Conservation (phyloP, 1,140 invertebrate genomes). For the Macrocentrus cingulum region DNA sequence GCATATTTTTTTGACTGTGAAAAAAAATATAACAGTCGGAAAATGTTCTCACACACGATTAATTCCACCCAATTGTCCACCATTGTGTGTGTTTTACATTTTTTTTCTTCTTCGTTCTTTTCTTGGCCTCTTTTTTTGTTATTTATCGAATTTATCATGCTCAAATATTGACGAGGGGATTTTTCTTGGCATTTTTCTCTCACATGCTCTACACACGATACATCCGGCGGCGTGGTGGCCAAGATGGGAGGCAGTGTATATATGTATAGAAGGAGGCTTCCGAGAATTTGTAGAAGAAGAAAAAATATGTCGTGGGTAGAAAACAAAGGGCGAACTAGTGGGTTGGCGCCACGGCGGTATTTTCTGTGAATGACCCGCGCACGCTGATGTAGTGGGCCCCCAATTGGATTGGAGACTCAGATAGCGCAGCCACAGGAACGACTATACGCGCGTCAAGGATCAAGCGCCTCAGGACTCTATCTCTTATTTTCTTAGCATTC, state of each 20-base stretch:
- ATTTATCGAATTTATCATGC: no score
- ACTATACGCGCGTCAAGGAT: constrained; percentile 21
- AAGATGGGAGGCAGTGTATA: no score
- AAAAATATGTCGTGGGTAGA: constrained; percentile 23
- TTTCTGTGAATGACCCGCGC: constrained; percentile 56
- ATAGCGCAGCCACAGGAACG: constrained; percentile 21
- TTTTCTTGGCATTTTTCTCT: no score
- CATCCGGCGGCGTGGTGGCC: no score
- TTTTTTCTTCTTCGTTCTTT: neutral
- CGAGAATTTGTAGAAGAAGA: neutral
- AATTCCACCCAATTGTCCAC: no score
- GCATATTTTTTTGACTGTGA: constrained; percentile 1
- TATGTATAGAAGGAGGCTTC: constrained; percentile 33
- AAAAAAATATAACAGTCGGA: constrained; percentile 4
- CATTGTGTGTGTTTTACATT: no score
- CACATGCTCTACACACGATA: no score
- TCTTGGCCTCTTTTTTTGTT: no score
- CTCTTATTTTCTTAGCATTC: constrained; percentile 39
- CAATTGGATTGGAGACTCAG: constrained; percentile 36
- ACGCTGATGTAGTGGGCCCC: constrained; percentile 27
- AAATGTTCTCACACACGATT: no score
- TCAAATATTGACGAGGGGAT: no score
- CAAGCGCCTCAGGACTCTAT: constrained; percentile 27
- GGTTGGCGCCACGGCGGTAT: constrained; percentile 39
- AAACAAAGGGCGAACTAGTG: constrained; percentile 7